These are phyloP conservation scores for Drosophila parvula DNA, from an alignment of 1,140 invertebrate species.

Conservation along the genomic window DNA sequence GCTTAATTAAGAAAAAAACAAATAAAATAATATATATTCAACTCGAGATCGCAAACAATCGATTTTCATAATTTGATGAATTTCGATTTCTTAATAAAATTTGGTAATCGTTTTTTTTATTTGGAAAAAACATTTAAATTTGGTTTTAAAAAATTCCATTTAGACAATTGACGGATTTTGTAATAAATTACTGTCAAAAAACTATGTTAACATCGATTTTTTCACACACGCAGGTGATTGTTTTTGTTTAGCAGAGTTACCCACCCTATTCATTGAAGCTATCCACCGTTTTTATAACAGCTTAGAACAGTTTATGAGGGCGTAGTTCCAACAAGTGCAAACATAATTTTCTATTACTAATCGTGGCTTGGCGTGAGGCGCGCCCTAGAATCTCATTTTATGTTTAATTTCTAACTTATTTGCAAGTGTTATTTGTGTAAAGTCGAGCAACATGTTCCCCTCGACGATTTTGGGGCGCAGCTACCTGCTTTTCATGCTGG, in stretches of 20 bases:
- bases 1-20: too few relatives aligned
- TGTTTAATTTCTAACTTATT: slow-evolving; percentile 34
- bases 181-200: too few relatives aligned
- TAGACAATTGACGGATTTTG: too few relatives aligned
- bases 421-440: slow-evolving; percentile 19
- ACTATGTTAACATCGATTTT: not conserved
- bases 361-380: slow-evolving; percentile 39
- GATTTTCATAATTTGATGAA: too few relatives aligned
- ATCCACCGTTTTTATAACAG: slow-evolving; percentile 1
- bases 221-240: not conserved
- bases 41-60: too few relatives aligned
- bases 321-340: slow-evolving; percentile 79
- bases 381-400: slow-evolving; percentile 35
- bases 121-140: too few relatives aligned
- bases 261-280: not conserved
- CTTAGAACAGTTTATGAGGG: slow-evolving; percentile 54
- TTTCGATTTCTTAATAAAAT: too few relatives aligned
- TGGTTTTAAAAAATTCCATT: too few relatives aligned
- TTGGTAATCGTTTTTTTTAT: too few relatives aligned
- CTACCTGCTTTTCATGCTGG: slow-evolving; percentile 75
- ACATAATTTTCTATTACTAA: slow-evolving; percentile 71
- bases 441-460: slow-evolving; percentile 42
- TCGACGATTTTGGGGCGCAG: slow-evolving; percentile 68
- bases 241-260: not conserved
- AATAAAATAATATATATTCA: too few relatives aligned